Evolutionary conservation across 2,797 vertebrate genomes (phyloP), one percentile per base, ranked within the genome.

Genomic region (Silurus aristotelis): DNA sequence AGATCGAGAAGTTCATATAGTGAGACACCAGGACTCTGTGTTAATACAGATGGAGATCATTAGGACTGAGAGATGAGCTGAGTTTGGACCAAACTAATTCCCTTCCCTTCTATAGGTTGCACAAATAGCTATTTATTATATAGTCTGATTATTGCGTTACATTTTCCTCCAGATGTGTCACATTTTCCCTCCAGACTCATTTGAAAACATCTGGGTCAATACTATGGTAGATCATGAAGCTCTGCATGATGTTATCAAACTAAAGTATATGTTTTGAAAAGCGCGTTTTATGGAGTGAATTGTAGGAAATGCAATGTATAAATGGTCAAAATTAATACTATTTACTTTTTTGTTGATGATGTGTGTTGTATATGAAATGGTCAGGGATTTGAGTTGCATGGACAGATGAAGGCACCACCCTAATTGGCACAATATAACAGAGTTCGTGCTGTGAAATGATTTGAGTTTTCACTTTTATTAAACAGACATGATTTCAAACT

Each of bases 391-490:
- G 43, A 80, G 13, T 14, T 19, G 2, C 5, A 17, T 7, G 27
- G 27, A 31, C 83, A 66, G 27, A 64, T 58, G 17, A 27, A 68
- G 63, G 15, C 83, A 86, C 63, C 84, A 80, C 58, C 80, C 63
- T 52, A 77, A 67, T 63, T 80, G 80, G 25, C 56, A 46, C 77
- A 64, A 19, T 67, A 48, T 55, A 63, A 7, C 7, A 63, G 1
- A 63, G 22, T 7, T 43, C n/a, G 52, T 68, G 73, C 38, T 68
- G 19, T 13, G 10, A 58, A 14, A 55, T 52, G 17, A 1, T 55
- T 5, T 27, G 8, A 8, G 15, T 14, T 72, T 38, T 19, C 64
- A 46, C 66, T 43, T 72, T 27, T 82, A 58, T 19, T 7, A 7
- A 64, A 52, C 20, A 20, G 6, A n/a, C 17, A 58, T 31, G 8